Conservation (phyloP, 2,888 invertebrate genomes). For the Cremastobaeus sp. region DNA sequence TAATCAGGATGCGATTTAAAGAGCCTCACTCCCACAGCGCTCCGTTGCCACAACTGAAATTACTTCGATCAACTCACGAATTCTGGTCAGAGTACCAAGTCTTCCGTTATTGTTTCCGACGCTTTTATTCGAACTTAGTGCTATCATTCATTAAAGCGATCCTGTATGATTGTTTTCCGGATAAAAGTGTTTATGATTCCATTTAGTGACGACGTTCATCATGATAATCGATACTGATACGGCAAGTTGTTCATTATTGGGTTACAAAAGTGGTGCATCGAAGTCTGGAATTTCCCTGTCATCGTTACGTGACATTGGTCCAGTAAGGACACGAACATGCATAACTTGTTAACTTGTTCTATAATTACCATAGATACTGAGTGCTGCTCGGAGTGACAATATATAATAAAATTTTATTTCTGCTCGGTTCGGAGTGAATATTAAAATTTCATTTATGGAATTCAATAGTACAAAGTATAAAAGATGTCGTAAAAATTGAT, state of each 20-base stretch:
- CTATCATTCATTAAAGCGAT: neutral
- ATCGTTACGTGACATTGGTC: neutral
- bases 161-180: neutral
- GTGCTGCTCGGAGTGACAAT: no score
- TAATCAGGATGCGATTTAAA: conserved; percentile 59
- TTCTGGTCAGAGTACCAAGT: neutral
- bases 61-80: conserved; percentile 24
- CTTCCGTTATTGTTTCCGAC: neutral
- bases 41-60: conserved; percentile 5
- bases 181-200: neutral
- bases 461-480: no score
- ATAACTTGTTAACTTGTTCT: no score
- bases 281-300: conserved; percentile 15
- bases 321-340: no score
- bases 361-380: no score
- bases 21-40: no score
- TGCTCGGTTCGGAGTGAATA: no score
- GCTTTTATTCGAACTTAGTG: conserved; percentile 20
- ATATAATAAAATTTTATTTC: no score
- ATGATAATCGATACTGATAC: no score
- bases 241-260: conserved; percentile 5
- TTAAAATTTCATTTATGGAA: no score
- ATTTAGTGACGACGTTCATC: conserved; percentile 4
- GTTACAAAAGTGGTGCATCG: conserved; percentile 2
- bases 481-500: no score